A percentile compares a stretch with the other conserved stretches of the same genome.
These are phyloP conservation scores for Serrognathus titanus DNA, from an alignment of 2,888 invertebrate species.

Conservation along the genomic window DNA sequence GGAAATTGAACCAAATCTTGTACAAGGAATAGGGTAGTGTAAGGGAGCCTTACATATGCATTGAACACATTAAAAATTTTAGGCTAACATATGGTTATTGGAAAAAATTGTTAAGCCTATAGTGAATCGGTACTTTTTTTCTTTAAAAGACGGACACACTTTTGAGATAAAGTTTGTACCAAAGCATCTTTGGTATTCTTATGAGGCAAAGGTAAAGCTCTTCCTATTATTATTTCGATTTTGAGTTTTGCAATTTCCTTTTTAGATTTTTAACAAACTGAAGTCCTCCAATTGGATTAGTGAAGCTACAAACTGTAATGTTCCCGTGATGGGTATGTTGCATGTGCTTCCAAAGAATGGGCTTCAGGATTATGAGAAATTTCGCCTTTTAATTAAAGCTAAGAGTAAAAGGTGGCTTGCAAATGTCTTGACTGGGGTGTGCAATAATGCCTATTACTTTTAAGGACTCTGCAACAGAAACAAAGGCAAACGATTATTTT, in stretches of 20 bases:
- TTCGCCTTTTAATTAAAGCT: constrained; percentile 15
- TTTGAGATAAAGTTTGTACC: constrained; percentile 19
- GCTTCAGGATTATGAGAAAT: constrained; percentile 8
- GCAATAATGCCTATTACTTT: too few relatives aligned
- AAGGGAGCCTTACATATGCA: too few relatives aligned
- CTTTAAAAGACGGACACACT: constrained; percentile 10
- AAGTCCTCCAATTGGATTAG: background rate
- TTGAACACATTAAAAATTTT: background rate
- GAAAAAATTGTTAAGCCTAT: constrained; percentile 22
- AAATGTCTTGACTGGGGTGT: too few relatives aligned
- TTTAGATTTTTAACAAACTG: constrained; percentile 1
- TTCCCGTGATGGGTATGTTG: constrained; percentile 10
- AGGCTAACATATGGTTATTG: constrained; percentile 19
- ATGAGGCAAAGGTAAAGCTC: constrained; percentile 16
- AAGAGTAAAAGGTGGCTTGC: background rate
- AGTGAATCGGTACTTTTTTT: constrained; percentile 11
- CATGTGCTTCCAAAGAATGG: constrained; percentile 18
- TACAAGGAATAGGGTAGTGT: too few relatives aligned
- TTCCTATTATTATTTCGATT: background rate
- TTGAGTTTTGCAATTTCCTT: background rate
- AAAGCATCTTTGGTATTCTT: constrained; percentile 15
- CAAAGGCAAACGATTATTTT: background rate
- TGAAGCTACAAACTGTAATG: background rate
- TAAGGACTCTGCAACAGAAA: too few relatives aligned
- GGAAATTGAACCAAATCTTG: too few relatives aligned